Evolutionary conservation across 2,113 vertebrate species (phyloP), one percentile per base, ranked within the genome.

Genomic region (Rhodinocichla rosea): DNA sequence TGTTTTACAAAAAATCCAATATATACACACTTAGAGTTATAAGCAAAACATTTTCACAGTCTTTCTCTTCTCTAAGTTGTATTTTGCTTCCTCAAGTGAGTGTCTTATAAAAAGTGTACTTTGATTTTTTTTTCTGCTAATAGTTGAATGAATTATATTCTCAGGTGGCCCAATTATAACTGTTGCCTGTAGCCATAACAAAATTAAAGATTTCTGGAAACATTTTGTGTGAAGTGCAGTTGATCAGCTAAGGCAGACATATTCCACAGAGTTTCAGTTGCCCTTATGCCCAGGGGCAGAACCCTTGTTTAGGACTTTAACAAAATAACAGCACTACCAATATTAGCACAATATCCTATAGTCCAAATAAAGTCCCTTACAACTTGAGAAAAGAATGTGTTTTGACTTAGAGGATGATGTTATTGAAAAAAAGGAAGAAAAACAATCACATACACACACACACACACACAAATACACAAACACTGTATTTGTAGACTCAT

Each of bases 181-280:
- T 95, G 60, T 91, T 95, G 96, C 94, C 97, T 94, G 81, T 93
- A 95, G 96, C 94, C 92, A 96, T 81, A 96, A 96, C 80, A 95
- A 96, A 96, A 97, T 94, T 96, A 96, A 96, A 97, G 95, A 94
- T 95, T 97, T 97, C 94, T 97, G 95, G 95, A 97, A 96, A 96
- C 10, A 6, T 95, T 96, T 92, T 94, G 80, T 93, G 74, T 97
- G 96, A 97, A 96, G 81, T 88, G 78, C 57, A 95, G 78, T 96
- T 96, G 91, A 97, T 97, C 88, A 94, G 76, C 74, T 95, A 96
- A 95, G 92, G 90, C 90, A 94, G 94, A 86, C 83, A 91, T 92
- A 88, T 96, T 96, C 92, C 95, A 96, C 42, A 79, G 94, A 93
- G 83, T 93, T 96, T 96, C 90, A 95, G 71, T 86, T 95, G 94